Conservation (phyloP, 1,140 invertebrate species). For the Euura lappo region DNA sequence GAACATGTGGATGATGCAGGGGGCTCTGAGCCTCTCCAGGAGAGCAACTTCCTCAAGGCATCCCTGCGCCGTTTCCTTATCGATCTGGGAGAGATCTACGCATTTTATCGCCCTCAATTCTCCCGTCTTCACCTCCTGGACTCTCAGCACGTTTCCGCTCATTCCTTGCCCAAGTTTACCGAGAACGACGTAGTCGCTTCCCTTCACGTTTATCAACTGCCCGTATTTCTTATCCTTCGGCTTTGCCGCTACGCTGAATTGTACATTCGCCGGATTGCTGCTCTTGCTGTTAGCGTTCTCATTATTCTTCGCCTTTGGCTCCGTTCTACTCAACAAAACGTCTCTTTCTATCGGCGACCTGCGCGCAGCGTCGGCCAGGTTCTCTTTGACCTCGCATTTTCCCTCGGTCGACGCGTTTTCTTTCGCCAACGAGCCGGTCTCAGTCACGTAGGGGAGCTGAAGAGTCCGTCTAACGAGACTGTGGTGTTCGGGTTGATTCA, state of each 20-base stretch:
- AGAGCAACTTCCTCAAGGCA: slow-evolving; percentile 92
- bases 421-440: neutral
- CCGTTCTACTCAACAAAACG: neutral
- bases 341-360: neutral
- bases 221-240: slow-evolving; percentile 21
- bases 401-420: neutral
- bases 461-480: neutral
- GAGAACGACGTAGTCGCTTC: slow-evolving; percentile 48
- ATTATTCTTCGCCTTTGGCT: neutral
- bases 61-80: slow-evolving; percentile 73
- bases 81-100: slow-evolving; percentile 59
- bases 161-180: slow-evolving; percentile 65
- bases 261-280: slow-evolving; percentile 16
- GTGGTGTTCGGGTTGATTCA: slow-evolving; percentile 4
- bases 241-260: slow-evolving; percentile 29
- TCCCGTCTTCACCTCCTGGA: slow-evolving; percentile 50
- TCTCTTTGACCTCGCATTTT: too few relatives aligned
- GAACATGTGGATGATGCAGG: slow-evolving; percentile 84
- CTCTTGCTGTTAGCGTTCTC: neutral
- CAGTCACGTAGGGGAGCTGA: neutral
- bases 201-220: slow-evolving; percentile 43
- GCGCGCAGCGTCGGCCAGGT: neutral
- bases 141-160: slow-evolving; percentile 65
- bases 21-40: slow-evolving; percentile 83
- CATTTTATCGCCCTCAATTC: slow-evolving; percentile 69